phyloP scores from a whole-genome alignment of 2,113 vertebrate genomes.

The Sylvilagus bachmani region DNA sequence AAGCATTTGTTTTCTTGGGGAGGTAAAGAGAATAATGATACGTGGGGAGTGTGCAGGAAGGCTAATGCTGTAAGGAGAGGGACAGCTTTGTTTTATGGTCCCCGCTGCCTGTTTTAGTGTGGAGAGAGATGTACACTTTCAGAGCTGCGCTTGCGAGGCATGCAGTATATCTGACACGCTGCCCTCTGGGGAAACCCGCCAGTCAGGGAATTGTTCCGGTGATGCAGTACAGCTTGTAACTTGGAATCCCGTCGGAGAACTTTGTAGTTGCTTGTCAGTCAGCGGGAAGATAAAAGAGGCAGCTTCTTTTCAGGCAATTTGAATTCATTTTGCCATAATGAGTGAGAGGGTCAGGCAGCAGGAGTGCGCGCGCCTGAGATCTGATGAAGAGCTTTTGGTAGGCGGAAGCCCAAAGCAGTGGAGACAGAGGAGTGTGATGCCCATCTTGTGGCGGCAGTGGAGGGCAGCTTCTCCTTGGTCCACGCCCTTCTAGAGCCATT shows the following conservation, averaged over 20 bases:
- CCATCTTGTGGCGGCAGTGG: background rate
- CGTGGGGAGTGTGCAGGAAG: slow-evolving; percentile 23
- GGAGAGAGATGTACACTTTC: slow-evolving; percentile 23
- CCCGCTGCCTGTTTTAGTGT: slow-evolving; percentile 48
- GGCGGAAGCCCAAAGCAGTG: fast-evolving
- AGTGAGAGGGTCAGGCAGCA: slow-evolving; percentile 59
- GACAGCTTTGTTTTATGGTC: slow-evolving; percentile 77
- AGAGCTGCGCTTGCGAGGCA: background rate
- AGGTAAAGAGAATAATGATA: slow-evolving; percentile 53
- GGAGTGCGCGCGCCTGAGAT: background rate
- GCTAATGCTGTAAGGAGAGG: slow-evolving; percentile 30
- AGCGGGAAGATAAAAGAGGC: slow-evolving; percentile 68
- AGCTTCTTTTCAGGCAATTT: slow-evolving; percentile 69
- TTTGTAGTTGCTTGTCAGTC: slow-evolving; percentile 66
- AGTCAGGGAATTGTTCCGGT: background rate
- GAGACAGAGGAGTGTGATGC: background rate
- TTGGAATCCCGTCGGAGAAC: slow-evolving; percentile 70
- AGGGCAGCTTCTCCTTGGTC: fast-evolving
- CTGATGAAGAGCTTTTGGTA: background rate
- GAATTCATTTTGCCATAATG: slow-evolving; percentile 68
- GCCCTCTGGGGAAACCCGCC: slow-evolving; percentile 52
- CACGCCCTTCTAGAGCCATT: background rate
- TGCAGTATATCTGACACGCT: slow-evolving; percentile 55
- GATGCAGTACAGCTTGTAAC: slow-evolving; percentile 65
- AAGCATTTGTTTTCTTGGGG: slow-evolving; percentile 59